Evolutionary conservation across 2,113 vertebrate genomes (phyloP).

Genomic region (Haemorhous mexicanus): DNA sequence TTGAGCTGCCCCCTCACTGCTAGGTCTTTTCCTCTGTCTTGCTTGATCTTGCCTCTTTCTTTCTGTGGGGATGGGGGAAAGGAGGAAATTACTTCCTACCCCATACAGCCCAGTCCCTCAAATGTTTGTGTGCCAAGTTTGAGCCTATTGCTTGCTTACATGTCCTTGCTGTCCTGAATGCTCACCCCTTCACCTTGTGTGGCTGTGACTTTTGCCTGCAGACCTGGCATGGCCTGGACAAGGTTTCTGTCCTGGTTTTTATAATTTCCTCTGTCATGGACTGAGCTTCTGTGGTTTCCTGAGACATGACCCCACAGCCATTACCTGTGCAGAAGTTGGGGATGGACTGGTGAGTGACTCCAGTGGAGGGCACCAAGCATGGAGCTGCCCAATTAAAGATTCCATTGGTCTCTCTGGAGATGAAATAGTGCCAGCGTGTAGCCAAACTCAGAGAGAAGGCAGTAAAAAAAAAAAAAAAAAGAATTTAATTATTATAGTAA

Average conservation of each 20-base stretch:
- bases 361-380: fast-evolving
- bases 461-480: not conserved
- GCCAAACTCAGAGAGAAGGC: not conserved
- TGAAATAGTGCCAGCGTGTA: not conserved
- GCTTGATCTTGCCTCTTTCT: not conserved
- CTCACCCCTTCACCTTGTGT: fast-evolving
- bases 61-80: no score
- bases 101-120: not conserved
- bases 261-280: fast-evolving
- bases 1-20: not conserved
- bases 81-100: not conserved
- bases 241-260: not conserved
- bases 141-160: not conserved
- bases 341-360: not conserved
- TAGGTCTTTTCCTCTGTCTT: not conserved
- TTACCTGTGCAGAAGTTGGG: not conserved
- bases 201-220: not conserved
- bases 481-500: not conserved
- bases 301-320: not conserved
- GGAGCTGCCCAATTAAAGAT: not conserved
- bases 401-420: not conserved
- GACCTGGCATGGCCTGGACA: no score
- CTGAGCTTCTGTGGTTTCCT: not conserved
- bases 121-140: not conserved
- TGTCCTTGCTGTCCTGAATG: not conserved